Base-by-base conservation (phyloP, 1,140 invertebrate genomes). In the Acromyrmex heyeri region DNA sequence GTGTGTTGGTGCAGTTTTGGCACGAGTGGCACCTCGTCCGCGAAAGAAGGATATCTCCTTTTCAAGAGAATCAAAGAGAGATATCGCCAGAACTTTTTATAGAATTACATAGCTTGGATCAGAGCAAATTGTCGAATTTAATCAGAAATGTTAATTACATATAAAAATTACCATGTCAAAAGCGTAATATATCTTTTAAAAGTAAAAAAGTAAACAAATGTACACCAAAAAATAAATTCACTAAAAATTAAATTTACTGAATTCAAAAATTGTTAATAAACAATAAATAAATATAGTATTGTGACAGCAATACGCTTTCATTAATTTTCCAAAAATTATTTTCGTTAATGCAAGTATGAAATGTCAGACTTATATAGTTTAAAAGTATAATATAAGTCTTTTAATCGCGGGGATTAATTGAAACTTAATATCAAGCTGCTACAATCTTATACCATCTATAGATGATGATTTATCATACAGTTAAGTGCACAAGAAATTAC, bases 1-100 rank as follows among this genome's bases (percentile, higher is more conserved):
- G 12, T 57, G 59, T 73, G 14, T 59, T 67, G 50, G 67, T 78
- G 76, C 67, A 67, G 53, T 88, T 88, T 75, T 38, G 72, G 81
- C 62, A 76, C 82, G 79, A 69, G 70, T 38, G 70, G 8, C 21
- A 27, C n/a, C 6, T 44, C 5, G 24, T 65, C 30, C 70, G 50
- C 14, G 21, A 7, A 62, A 72, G 34, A n/a, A 30, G 24, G 48
- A 44, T 44, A 30, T 6, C 10, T 48, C 7, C 6, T 21, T 72
- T 24, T 72, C 78, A 44, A 72, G 24, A 61, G 16, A 34, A 30
- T 82, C 24, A 24, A 48, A 59, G 24, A 44, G 3, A 27, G 16
- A 27, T 18, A 38, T 21, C n/a, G 12, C 12, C 21, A 53, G 18
- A n/a, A 21, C 10, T 67, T 4, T 69, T 50, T 24, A 27, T 69